Evolutionary conservation across 2,797 vertebrate species (phyloP).

Genomic region (Pogonophryne albipinna): DNA sequence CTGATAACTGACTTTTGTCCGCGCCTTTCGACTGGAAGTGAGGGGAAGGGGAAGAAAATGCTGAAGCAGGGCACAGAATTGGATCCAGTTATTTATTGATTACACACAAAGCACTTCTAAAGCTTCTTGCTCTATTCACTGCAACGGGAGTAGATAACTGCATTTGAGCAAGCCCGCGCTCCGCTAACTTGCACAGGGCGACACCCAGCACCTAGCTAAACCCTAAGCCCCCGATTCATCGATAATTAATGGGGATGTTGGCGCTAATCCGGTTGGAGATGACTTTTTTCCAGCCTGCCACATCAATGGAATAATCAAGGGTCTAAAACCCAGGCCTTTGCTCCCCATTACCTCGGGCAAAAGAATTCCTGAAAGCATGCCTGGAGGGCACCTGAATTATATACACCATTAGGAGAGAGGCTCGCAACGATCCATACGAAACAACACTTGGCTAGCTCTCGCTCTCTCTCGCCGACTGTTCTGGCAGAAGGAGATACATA

Average conservation of each 20-base stretch:
- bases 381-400: constrained; percentile 99
- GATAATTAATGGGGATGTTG: constrained; percentile 99
- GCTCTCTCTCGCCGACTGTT: constrained; percentile 55
- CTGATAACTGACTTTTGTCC: constrained; percentile 86
- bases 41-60: constrained; percentile 30
- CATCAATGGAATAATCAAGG: constrained; percentile 99
- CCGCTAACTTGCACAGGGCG: constrained; percentile 82
- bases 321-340: constrained; percentile 95
- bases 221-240: constrained; percentile 91
- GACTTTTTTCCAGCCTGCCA: constrained; percentile 96
- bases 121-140: constrained; percentile 84
- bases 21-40: constrained; percentile 70
- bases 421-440: constrained; percentile 95
- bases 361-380: constrained; percentile 99
- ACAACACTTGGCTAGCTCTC: constrained; percentile 83
- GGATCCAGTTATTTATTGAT: constrained; percentile 91
- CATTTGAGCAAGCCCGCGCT: constrained; percentile 82
- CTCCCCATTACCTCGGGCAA: constrained; percentile 99
- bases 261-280: constrained; percentile 96
- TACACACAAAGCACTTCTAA: constrained; percentile 92
- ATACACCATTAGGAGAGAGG: constrained; percentile 97
- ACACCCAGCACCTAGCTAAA: constrained; percentile 86
- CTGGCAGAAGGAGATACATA: constrained; percentile 84
- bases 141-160: constrained; percentile 81
- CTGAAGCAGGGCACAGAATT: constrained; percentile 78